Percentiles rank a stretch among this genome's conserved stretches.
phyloP scores from a whole-genome alignment of 2,113 vertebrate species.

The Apus apus region DNA sequence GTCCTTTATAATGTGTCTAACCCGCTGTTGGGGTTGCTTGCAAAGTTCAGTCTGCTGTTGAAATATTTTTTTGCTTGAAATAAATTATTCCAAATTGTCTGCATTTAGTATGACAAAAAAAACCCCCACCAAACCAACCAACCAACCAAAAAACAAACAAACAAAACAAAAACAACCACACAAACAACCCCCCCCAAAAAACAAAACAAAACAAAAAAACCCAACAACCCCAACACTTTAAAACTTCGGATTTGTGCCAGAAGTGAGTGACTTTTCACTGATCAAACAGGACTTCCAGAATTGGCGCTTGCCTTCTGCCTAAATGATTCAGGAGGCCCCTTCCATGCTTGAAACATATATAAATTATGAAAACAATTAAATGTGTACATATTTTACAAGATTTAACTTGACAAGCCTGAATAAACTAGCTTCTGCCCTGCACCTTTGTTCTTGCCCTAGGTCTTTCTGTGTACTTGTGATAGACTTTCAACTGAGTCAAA shows the following conservation, averaged over 20 bases:
- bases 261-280: not conserved
- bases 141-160: no score
- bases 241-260: not conserved
- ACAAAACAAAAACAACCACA: no score
- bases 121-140: no score
- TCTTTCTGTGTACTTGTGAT: constrained; percentile 47
- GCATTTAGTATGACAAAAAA: not conserved
- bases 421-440: constrained; percentile 60
- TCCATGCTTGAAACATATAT: not conserved
- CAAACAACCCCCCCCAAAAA: no score
- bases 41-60: constrained; percentile 24
- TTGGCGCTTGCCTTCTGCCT: not conserved
- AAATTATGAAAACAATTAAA: constrained; percentile 67
- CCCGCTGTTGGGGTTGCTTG: not conserved
- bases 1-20: constrained; percentile 9
- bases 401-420: constrained; percentile 69
- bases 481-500: constrained; percentile 60
- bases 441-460: constrained; percentile 69
- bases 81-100: not conserved
- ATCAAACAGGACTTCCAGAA: constrained; percentile 24
- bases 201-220: no score
- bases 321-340: constrained; percentile 24
- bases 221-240: not conserved
- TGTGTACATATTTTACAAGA: constrained; percentile 67
- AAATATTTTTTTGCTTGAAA: not conserved